Evolutionary conservation across 1,140 invertebrate genomes (phyloP).

Genomic region (Drosophila funebris): DNA sequence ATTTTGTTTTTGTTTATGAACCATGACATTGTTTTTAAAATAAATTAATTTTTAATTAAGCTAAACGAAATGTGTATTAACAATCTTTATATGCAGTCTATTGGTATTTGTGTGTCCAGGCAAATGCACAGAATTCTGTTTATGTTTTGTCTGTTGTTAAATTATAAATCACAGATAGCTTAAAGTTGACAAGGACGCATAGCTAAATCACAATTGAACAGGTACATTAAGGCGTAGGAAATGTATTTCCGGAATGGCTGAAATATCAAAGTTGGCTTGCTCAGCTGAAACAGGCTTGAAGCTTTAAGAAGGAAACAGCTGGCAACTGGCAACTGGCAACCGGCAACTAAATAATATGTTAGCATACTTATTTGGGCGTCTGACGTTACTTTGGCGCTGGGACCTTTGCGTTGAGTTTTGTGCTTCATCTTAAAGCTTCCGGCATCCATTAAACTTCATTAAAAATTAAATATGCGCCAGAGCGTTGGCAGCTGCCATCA

Average conservation of each 20-base stretch:
- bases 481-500: constrained; percentile 42
- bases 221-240: background rate
- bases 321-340: background rate
- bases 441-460: constrained; percentile 82
- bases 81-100: too few species aligned
- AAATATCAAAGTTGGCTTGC: background rate
- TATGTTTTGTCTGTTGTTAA: background rate
- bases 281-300: background rate
- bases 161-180: background rate
- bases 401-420: constrained; percentile 5
- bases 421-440: constrained; percentile 69
- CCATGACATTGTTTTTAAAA: too few species aligned
- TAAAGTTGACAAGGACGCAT: background rate
- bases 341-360: constrained; percentile 32
- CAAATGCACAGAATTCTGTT: background rate
- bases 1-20: too few species aligned
- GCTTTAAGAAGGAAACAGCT: background rate
- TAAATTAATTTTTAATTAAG: too few species aligned
- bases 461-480: constrained; percentile 76
- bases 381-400: constrained; percentile 13
- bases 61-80: too few species aligned
- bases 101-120: background rate
- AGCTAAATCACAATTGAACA: background rate
- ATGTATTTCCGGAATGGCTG: background rate
- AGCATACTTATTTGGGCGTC: constrained; percentile 42